A percentile compares a stretch with the other conserved stretches of the same genome.
phyloP scores from a whole-genome alignment of 2,888 invertebrate species.

The Iphiclides podalirius region DNA sequence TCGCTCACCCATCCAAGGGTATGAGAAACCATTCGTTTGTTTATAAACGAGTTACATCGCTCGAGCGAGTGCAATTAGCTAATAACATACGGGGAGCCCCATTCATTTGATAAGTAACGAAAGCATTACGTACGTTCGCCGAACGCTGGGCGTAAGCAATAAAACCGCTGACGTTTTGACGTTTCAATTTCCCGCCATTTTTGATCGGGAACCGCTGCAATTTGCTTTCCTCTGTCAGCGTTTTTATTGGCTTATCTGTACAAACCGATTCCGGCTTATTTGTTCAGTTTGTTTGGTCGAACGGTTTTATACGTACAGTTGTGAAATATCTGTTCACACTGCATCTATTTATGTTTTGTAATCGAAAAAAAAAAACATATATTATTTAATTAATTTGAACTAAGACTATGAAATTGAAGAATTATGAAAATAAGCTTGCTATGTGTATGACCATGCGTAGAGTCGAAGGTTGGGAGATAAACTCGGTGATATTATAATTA shows the following conservation, averaged over 20 bases:
- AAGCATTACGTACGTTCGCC: constrained; percentile 38
- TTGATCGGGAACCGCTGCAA: constrained; percentile 63
- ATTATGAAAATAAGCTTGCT: too few relatives aligned
- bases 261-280: constrained; percentile 38
- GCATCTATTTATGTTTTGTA: too few relatives aligned
- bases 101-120: constrained; percentile 27
- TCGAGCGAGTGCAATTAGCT: too few relatives aligned
- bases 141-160: constrained; percentile 34
- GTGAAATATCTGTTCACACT: neutral
- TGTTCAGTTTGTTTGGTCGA: constrained; percentile 29
- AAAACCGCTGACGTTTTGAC: constrained; percentile 59
- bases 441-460: too few relatives aligned
- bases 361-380: too few relatives aligned
- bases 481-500: too few relatives aligned
- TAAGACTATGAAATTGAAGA: too few relatives aligned
- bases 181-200: constrained; percentile 55
- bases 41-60: too few relatives aligned
- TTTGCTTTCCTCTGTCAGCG: constrained; percentile 57
- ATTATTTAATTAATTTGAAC: too few relatives aligned
- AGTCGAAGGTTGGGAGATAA: too few relatives aligned
- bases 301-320: neutral
- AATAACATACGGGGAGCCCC: constrained; percentile 35
- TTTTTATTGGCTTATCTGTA: constrained; percentile 56
- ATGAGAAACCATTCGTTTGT: too few relatives aligned
- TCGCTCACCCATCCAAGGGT: too few relatives aligned